A percentile compares a stretch with the other conserved stretches of the same genome.
phyloP scores from a whole-genome alignment of 92 coral and sea anemone species.

The Isaurus tuberculatus region DNA sequence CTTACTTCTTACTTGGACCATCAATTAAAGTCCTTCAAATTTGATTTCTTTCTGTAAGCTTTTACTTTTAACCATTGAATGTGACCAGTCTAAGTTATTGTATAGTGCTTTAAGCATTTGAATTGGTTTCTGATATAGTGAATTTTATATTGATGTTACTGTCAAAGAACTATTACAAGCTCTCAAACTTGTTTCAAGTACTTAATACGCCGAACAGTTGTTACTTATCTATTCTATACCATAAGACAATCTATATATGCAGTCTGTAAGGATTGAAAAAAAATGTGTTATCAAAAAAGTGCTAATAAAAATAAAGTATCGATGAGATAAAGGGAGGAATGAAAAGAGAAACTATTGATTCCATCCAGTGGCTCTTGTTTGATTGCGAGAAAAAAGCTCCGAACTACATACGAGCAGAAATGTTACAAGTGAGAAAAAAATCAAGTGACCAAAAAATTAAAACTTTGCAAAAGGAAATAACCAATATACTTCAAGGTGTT shows the following conservation, averaged over 20 bases:
- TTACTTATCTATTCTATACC: not conserved
- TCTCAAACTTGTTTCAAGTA: not conserved
- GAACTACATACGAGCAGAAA: not conserved
- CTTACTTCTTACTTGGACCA: too few relatives aligned
- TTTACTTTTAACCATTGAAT: too few relatives aligned
- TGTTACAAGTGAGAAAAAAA: conserved; percentile 17
- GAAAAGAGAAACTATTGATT: conserved; percentile 34
- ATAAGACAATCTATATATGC: not conserved
- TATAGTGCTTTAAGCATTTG: too few relatives aligned
- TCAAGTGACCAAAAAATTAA: not conserved
- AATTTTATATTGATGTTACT: too few relatives aligned
- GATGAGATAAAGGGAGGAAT: not conserved
- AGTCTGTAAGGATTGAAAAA: conserved; percentile 22
- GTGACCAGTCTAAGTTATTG: too few relatives aligned
- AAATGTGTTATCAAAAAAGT: conserved; percentile 3
- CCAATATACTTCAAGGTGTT: conserved; percentile 19
- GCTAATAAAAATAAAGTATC: conserved; percentile 20
- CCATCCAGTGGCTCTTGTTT: conserved; percentile 21
- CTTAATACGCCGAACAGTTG: not conserved
- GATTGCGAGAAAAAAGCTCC: conserved; percentile 36
- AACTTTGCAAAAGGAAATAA: conserved; percentile 27
- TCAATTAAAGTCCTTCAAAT: too few relatives aligned
- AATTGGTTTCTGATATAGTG: too few relatives aligned
- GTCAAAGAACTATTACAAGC: not conserved
- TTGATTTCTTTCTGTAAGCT: too few relatives aligned